phyloP scores from a whole-genome alignment of 1,140 invertebrate species.

The Halesus radiatus region DNA sequence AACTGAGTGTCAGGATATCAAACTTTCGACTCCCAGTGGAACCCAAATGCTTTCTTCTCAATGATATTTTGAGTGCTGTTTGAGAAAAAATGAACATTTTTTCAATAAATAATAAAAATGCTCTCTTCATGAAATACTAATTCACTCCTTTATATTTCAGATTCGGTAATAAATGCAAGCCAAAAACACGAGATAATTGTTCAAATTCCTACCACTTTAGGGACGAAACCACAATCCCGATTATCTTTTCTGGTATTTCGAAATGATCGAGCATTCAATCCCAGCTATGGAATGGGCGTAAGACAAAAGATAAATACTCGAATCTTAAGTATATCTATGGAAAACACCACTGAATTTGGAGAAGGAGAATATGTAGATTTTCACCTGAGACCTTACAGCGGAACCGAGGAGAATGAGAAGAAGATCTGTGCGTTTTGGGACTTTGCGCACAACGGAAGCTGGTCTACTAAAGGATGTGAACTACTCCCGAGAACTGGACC shows the following conservation, averaged over 20 bases:
- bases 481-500: constrained; percentile 11
- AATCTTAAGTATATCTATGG: constrained; percentile 47
- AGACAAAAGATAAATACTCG: no score
- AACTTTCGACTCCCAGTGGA: neutral
- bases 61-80: no score
- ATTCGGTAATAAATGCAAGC: no score
- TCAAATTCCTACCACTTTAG: constrained; percentile 54
- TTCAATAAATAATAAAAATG: no score
- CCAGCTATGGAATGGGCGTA: neutral
- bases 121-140: no score
- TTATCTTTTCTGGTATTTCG: constrained; percentile 68
- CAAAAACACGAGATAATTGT: no score
- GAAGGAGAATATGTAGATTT: constrained; percentile 65
- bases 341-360: constrained; percentile 61
- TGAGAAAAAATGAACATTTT: neutral
- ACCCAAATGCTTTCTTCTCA: no score
- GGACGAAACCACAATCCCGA: constrained; percentile 55
- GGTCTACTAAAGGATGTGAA: constrained; percentile 66
- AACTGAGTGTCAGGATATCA: no score
- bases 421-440: constrained; percentile 68
- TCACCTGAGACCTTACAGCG: constrained; percentile 59
- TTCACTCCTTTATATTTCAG: no score
- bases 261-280: constrained; percentile 64
- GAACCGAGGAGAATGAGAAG: constrained; percentile 59
- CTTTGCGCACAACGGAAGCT: constrained; percentile 59